Percentiles rank a stretch among this genome's conserved stretches.
Evolutionary conservation across 2,797 vertebrate species (phyloP).

Genomic region (Acestrorhynchus altus): DNA sequence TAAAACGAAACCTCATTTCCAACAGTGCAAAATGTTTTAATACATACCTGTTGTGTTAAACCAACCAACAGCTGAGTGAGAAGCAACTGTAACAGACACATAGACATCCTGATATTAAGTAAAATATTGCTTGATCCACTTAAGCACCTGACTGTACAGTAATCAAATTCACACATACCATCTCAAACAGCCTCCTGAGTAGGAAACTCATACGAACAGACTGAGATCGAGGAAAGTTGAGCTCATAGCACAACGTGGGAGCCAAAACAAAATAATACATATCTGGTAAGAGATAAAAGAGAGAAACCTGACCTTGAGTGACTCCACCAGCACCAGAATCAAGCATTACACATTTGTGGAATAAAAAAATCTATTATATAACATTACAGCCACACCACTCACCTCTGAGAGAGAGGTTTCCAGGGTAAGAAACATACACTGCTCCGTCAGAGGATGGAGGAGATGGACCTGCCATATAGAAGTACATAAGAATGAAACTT

Average conservation of each 20-base stretch:
- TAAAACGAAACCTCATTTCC: background rate
- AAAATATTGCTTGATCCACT: slow-evolving; percentile 1
- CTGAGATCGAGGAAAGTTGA: slow-evolving; percentile 90
- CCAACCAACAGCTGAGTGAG: slow-evolving; percentile 88
- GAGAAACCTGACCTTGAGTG: background rate
- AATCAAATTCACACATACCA: slow-evolving; percentile 72
- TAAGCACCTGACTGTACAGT: background rate
- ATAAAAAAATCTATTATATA: background rate
- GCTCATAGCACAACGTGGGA: slow-evolving; percentile 91
- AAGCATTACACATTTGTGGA: background rate
- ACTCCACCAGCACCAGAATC: background rate
- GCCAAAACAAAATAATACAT: slow-evolving; percentile 89
- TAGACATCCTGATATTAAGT: slow-evolving; percentile 16
- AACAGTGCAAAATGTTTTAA: slow-evolving; percentile 4
- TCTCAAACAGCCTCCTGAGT: slow-evolving; percentile 86
- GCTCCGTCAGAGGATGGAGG: slow-evolving; percentile 60
- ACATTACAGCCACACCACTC: slow-evolving; percentile 24
- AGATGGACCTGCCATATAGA: slow-evolving; percentile 71
- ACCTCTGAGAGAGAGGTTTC: slow-evolving; percentile 86
- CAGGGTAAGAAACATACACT: slow-evolving; percentile 81
- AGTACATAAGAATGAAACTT: slow-evolving; percentile 7
- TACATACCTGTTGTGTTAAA: slow-evolving; percentile 88
- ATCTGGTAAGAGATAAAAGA: slow-evolving; percentile 69
- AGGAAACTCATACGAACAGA: slow-evolving; percentile 86
- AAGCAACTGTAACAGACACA: slow-evolving; percentile 79